Conservation (phyloP, 2,113 vertebrate species). For the Platichthys stellatus region DNA sequence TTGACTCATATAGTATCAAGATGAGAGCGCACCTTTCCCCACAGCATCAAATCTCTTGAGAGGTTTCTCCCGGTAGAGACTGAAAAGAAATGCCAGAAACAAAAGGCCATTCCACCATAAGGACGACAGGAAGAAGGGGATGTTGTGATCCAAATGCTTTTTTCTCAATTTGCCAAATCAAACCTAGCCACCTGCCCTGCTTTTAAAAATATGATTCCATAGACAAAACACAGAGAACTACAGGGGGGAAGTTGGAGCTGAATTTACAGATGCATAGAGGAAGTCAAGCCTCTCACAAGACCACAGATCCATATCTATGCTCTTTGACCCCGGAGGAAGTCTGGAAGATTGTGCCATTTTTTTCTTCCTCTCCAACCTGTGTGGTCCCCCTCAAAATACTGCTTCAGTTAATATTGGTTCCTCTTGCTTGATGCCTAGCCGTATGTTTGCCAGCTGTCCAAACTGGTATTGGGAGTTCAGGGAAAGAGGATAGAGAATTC, state of each 20-base stretch:
- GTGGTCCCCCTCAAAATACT: slow-evolving; percentile 46
- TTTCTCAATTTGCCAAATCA: no score
- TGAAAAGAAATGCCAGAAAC: no score
- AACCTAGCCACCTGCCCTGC: background rate
- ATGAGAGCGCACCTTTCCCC: no score
- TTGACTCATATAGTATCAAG: no score
- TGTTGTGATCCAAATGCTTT: background rate
- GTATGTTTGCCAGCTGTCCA: no score
- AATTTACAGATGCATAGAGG: background rate
- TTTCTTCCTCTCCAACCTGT: slow-evolving; percentile 37
- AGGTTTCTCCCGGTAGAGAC: no score
- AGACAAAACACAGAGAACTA: slow-evolving; percentile 17
- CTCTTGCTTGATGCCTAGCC: slow-evolving; percentile 9
- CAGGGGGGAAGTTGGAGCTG: background rate
- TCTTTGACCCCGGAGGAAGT: slow-evolving; percentile 6
- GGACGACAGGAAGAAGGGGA: background rate
- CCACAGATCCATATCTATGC: slow-evolving; percentile 27
- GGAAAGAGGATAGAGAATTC: background rate
- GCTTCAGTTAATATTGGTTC: slow-evolving; percentile 16
- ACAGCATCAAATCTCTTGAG: no score
- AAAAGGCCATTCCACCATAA: no score
- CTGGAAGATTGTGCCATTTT: slow-evolving; percentile 1
- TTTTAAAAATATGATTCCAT: background rate
- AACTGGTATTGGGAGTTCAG: slow-evolving; percentile 8
- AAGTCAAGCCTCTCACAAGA: background rate